These are phyloP conservation scores for Cheumatopsyche charites DNA, from an alignment of 1,140 invertebrate species.

Conservation along the genomic window DNA sequence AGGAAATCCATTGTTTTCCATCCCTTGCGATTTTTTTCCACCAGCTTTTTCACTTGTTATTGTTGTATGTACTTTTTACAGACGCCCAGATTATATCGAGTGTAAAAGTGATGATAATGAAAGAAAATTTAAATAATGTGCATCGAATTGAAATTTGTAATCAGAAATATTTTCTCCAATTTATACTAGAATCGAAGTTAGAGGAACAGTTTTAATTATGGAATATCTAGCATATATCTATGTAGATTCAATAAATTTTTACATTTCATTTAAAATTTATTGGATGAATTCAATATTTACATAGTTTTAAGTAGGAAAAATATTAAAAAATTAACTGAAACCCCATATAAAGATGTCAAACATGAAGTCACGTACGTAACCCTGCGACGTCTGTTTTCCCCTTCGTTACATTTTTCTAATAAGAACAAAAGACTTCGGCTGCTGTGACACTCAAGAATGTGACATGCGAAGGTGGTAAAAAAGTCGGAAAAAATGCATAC, in stretches of 20 bases:
- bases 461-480: constrained; percentile 12
- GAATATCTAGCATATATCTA: no score
- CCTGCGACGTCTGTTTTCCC: neutral
- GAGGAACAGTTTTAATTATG: no score
- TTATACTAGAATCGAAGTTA: no score
- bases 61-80: constrained; percentile 4
- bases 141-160: no score
- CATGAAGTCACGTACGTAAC: constrained; percentile 6
- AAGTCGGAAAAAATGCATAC: neutral
- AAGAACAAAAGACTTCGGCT: constrained; percentile 13
- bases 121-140: constrained; percentile 17
- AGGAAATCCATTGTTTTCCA: constrained; percentile 23
- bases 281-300: no score
- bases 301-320: no score
- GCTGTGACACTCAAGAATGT: constrained; percentile 5
- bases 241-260: no score
- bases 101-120: constrained; percentile 48
- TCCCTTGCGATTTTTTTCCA: constrained; percentile 27
- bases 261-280: no score
- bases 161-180: no score
- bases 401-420: constrained; percentile 9
- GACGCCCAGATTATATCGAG: constrained; percentile 43
- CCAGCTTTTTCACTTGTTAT: constrained; percentile 6
- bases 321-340: no score
- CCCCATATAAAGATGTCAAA: neutral